Conservation (phyloP, 1,140 invertebrate genomes). For the Rhagoletis zephyria region DNA sequence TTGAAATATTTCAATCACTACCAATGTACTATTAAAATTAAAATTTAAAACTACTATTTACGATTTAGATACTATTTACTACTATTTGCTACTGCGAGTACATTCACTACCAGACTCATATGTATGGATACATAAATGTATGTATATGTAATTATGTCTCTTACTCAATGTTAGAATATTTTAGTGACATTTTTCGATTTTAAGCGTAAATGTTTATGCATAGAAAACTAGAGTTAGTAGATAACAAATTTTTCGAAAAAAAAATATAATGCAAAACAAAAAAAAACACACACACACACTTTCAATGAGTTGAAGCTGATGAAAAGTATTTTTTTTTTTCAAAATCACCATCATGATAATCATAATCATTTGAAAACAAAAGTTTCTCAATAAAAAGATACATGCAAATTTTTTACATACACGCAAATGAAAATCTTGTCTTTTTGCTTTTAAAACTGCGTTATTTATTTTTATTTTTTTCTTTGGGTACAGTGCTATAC, state of each 20-base stretch:
- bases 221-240: neutral
- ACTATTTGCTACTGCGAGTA: constrained; percentile 24
- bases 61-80: constrained; percentile 7
- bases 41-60: constrained; percentile 18
- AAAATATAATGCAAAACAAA: no score
- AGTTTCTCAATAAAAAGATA: constrained; percentile 19
- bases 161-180: constrained; percentile 36
- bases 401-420: constrained; percentile 30
- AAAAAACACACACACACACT: no score
- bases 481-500: neutral
- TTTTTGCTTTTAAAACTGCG: neutral
- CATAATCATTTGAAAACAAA: neutral
- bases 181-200: constrained; percentile 19
- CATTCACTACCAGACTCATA: constrained; percentile 20
- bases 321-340: constrained; percentile 26
- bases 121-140: neutral
- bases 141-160: constrained; percentile 20
- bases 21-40: constrained; percentile 39
- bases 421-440: constrained; percentile 12
- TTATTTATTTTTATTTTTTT: neutral
- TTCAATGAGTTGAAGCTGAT: constrained; percentile 3
- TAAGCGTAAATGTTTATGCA: constrained; percentile 20
- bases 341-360: neutral
- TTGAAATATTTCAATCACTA: constrained; percentile 7
- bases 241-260: neutral